These are phyloP conservation scores for Parambassis ranga DNA, from an alignment of 2,797 vertebrate genomes.

Conservation along the genomic window DNA sequence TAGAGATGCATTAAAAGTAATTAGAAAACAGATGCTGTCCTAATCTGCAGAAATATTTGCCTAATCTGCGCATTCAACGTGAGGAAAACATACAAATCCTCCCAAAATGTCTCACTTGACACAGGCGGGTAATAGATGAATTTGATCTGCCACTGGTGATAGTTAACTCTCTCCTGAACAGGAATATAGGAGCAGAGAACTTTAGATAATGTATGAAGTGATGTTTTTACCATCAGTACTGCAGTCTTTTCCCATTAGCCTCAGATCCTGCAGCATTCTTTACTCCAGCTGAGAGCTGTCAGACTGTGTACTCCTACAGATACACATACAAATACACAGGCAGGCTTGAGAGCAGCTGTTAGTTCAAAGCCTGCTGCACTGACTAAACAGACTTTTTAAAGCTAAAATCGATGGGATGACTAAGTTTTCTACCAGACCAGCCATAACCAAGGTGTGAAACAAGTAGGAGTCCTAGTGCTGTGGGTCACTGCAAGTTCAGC, in stretches of 20 bases:
- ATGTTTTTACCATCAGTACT: background rate
- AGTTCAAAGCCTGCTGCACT: constrained; percentile 23
- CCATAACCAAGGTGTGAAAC: background rate
- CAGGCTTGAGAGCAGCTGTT: constrained; percentile 38
- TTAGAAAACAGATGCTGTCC: no score
- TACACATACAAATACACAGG: constrained; percentile 28
- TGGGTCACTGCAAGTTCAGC: constrained; percentile 2
- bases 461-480: background rate
- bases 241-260: background rate
- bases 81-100: constrained; percentile 20
- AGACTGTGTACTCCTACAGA: constrained; percentile 2
- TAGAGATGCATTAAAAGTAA: no score
- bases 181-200: no score
- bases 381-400: constrained; percentile 9
- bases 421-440: background rate
- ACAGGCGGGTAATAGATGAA: no score
- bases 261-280: constrained; percentile 16
- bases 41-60: constrained; percentile 36
- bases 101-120: background rate
- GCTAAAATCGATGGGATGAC: constrained; percentile 14
- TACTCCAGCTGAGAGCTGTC: constrained; percentile 53
- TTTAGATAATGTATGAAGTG: no score
- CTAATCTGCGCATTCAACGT: constrained; percentile 23
- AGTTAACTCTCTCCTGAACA: no score
- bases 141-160: no score